Conservation (phyloP, 2,888 invertebrate genomes). For the Ecliptopera silaceata region DNA sequence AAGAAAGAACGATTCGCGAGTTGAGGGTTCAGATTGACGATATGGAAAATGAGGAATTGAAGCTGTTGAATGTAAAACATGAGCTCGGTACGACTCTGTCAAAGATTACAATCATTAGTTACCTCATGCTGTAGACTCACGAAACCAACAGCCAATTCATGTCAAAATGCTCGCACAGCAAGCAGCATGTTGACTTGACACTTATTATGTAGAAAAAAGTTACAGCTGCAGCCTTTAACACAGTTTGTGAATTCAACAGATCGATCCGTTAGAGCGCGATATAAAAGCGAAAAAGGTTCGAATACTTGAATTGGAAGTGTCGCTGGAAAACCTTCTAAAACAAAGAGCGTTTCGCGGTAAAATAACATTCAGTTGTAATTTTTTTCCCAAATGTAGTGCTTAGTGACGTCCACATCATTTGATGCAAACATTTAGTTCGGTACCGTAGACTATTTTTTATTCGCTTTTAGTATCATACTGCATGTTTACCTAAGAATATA, state of each 20-base stretch:
- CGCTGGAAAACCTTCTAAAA: slow-evolving; percentile 90
- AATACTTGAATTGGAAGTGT: slow-evolving; percentile 92
- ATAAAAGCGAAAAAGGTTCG: slow-evolving; percentile 92
- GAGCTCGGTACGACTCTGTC: slow-evolving; percentile 66
- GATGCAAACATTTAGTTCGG: neutral
- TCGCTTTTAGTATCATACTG: neutral
- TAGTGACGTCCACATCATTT: slow-evolving; percentile 3
- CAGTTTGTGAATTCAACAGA: slow-evolving; percentile 68
- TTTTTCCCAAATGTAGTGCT: slow-evolving; percentile 53
- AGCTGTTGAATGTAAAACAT: slow-evolving; percentile 80
- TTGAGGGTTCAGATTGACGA: slow-evolving; percentile 91
- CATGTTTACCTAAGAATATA: too few relatives aligned
- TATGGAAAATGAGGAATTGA: slow-evolving; percentile 92
- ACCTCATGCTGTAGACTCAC: slow-evolving; percentile 19
- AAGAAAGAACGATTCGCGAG: slow-evolving; percentile 90
- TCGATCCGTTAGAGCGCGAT: slow-evolving; percentile 93
- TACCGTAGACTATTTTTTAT: neutral
- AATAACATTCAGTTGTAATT: slow-evolving; percentile 73
- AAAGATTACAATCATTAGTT: slow-evolving; percentile 18
- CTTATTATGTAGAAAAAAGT: slow-evolving; percentile 55
- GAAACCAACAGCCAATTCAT: neutral
- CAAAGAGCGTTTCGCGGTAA: slow-evolving; percentile 85
- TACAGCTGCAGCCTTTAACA: slow-evolving; percentile 63
- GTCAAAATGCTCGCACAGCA: neutral
- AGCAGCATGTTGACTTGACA: neutral